Conservation (phyloP, 2,797 vertebrate genomes). For the Amblyraja radiata region DNA sequence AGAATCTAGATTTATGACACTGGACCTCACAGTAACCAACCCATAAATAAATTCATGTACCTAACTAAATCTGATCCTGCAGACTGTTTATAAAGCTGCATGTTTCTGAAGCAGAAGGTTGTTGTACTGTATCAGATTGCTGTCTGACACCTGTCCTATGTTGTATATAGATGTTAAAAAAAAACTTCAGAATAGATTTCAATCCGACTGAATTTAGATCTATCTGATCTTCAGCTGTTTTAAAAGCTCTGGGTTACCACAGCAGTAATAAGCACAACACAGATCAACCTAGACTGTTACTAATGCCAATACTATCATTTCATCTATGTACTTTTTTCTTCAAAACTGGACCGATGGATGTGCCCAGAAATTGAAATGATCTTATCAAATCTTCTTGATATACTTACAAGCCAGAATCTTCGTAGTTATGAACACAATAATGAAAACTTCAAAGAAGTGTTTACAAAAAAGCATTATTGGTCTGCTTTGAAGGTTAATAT, state of each 20-base stretch:
- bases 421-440: background rate
- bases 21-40: background rate
- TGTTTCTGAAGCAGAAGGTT: background rate
- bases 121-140: background rate
- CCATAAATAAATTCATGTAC: background rate
- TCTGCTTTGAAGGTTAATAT: background rate
- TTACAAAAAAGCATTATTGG: background rate
- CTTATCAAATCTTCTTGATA: background rate
- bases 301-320: background rate
- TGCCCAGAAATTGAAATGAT: background rate
- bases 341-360: background rate
- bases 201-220: background rate
- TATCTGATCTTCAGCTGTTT: conserved; percentile 23
- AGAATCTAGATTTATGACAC: background rate
- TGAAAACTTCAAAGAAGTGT: background rate
- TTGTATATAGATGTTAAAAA: conserved; percentile 2
- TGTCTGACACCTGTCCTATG: background rate
- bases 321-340: background rate
- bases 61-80: conserved; percentile 8
- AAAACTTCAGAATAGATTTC: background rate
- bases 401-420: background rate
- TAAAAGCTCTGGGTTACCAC: background rate
- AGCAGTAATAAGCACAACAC: background rate
- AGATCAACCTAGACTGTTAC: background rate
- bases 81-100: background rate